These are phyloP conservation scores for Periphyllus acericola DNA, from an alignment of 2,888 invertebrate species.

Conservation along the genomic window DNA sequence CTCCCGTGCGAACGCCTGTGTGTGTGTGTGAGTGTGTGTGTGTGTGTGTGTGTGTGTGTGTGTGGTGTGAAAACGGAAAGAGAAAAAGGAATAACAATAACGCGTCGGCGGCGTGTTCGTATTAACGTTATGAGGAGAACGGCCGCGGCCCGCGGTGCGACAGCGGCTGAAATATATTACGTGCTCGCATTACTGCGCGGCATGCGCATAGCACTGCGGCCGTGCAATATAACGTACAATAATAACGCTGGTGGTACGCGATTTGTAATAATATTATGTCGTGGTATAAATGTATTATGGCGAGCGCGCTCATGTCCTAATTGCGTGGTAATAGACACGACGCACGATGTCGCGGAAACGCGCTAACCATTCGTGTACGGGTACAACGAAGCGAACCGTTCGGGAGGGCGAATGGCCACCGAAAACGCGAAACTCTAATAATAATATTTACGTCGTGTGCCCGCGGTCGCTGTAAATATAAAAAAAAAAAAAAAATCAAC, in stretches of 20 bases:
- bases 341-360: no score
- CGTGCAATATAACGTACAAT: no score
- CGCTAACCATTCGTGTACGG: neutral
- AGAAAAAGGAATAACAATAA: slow-evolving; percentile 22
- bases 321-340: no score
- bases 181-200: slow-evolving; percentile 9
- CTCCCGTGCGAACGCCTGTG: no score
- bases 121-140: neutral
- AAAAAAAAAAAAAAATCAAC: no score
- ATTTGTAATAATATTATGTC: no score
- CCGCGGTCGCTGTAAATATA: no score
- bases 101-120: neutral
- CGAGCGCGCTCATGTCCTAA: neutral
- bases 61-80: neutral
- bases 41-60: no score
- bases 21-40: no score
- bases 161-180: slow-evolving; percentile 3
- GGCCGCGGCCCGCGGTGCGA: neutral
- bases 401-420: neutral
- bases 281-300: no score
- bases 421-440: neutral
- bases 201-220: no score
- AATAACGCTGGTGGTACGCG: no score
- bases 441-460: neutral
- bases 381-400: neutral